A percentile compares a stretch with the other conserved stretches of the same genome.
These are phyloP conservation scores for Hydra vulgaris DNA, from an alignment of 30 jellyfish, hydroid and myxozoan species.

Conservation along the genomic window DNA sequence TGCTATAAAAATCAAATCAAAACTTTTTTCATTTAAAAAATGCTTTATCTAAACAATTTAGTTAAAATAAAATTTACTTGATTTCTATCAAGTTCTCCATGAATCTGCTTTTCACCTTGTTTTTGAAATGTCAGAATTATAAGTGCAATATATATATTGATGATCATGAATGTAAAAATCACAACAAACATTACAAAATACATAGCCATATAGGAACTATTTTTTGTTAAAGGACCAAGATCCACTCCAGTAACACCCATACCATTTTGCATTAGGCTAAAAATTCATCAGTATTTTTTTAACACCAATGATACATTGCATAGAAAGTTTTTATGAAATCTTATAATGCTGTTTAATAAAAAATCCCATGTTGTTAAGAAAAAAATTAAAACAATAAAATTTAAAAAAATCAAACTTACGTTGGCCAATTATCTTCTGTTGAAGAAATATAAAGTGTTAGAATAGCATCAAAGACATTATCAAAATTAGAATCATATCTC, in stretches of 20 bases:
- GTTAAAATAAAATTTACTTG: constrained; percentile 43
- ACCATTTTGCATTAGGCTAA: constrained; percentile 83
- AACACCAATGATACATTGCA: no score
- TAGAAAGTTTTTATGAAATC: no score
- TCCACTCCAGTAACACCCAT: constrained; percentile 74
- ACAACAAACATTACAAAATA: constrained; percentile 72
- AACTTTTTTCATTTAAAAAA: background rate
- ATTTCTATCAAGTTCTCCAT: constrained; percentile 91
- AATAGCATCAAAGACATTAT: constrained; percentile 75
- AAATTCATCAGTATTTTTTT: background rate
- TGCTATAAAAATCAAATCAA: no score
- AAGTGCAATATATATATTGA: constrained; percentile 88
- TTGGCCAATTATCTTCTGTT: constrained; percentile 98
- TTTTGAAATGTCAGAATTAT: constrained; percentile 90
- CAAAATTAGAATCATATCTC: constrained; percentile 74
- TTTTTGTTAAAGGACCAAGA: constrained; percentile 72
- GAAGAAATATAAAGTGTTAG: constrained; percentile 76
- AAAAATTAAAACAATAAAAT: background rate
- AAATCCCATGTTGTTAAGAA: no score
- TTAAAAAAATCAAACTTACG: constrained; percentile 60
- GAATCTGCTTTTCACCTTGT: constrained; percentile 94
- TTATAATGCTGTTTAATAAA: no score
- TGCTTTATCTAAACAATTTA: no score
- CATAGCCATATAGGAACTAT: constrained; percentile 62
- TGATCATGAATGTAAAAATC: constrained; percentile 90